Conservation (phyloP, 35 echinoderm and acorn worm species). For the Apostichopus japonicus region DNA sequence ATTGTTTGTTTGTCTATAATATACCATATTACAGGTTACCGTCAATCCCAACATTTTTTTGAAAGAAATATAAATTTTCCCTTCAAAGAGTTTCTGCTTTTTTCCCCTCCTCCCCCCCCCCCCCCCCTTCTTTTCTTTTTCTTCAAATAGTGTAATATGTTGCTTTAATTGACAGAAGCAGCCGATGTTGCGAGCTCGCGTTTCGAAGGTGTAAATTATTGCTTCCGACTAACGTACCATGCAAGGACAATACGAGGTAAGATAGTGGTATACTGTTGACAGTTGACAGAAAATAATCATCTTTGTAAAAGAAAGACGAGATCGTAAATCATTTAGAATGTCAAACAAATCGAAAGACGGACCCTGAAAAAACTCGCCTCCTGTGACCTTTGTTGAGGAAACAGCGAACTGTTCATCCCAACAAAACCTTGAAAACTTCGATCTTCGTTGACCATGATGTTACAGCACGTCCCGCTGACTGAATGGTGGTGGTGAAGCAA, state of each 20-base stretch:
- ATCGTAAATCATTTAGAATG: slow-evolving; percentile 22
- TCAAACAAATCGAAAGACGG: slow-evolving; percentile 25
- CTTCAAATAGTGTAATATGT: neutral
- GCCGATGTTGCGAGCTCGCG: neutral
- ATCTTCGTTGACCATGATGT: neutral
- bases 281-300: slow-evolving; percentile 52
- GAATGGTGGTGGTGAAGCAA: no score
- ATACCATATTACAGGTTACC: no score
- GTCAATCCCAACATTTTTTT: no score
- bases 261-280: slow-evolving; percentile 21
- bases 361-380: slow-evolving; percentile 21
- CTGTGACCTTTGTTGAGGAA: slow-evolving; percentile 32
- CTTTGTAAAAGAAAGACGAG: slow-evolving; percentile 28
- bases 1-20: no score
- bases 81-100: no score
- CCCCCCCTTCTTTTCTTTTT: no score
- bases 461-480: neutral
- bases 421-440: neutral
- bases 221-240: slow-evolving; percentile 18
- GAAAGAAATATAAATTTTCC: no score
- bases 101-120: no score
- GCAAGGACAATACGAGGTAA: slow-evolving; percentile 2
- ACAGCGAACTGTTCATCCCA: neutral
- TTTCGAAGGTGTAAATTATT: slow-evolving; percentile 47
- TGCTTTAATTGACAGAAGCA: neutral